phyloP scores from a whole-genome alignment of 2,888 invertebrate genomes.

The Maniola hyperantus region DNA sequence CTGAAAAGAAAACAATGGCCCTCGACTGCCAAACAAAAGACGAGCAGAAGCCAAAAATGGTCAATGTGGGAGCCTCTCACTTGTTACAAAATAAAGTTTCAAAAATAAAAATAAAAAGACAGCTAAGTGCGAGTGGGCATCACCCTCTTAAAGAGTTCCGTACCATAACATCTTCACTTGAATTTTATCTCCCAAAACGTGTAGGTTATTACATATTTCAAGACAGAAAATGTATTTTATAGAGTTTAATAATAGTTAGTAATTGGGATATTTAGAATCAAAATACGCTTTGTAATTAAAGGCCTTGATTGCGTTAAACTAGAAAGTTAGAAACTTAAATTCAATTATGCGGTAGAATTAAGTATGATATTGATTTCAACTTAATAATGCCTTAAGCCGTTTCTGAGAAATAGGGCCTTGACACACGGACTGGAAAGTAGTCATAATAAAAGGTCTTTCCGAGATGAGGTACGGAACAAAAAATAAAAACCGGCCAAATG shows the following conservation, averaged over 20 bases:
- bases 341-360: neutral
- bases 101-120: slow-evolving; percentile 50
- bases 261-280: too few relatives aligned
- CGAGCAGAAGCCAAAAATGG: slow-evolving; percentile 15
- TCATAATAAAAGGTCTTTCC: neutral
- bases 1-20: slow-evolving; percentile 18
- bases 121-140: neutral
- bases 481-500: too few relatives aligned
- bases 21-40: slow-evolving; percentile 20
- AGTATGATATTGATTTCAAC: neutral
- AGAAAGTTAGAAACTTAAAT: neutral
- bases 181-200: neutral
- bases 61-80: slow-evolving; percentile 61
- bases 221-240: neutral
- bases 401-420: neutral
- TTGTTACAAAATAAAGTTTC: slow-evolving; percentile 63
- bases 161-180: neutral
- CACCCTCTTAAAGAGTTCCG: neutral
- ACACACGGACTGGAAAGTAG: neutral
- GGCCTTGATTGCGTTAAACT: too few relatives aligned
- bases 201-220: too few relatives aligned
- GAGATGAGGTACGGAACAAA: neutral
- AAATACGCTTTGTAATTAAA: too few relatives aligned
- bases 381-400: neutral
- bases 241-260: neutral